Base-by-base conservation (phyloP, 1,140 invertebrate genomes). In the Cheumatopsyche charites region DNA sequence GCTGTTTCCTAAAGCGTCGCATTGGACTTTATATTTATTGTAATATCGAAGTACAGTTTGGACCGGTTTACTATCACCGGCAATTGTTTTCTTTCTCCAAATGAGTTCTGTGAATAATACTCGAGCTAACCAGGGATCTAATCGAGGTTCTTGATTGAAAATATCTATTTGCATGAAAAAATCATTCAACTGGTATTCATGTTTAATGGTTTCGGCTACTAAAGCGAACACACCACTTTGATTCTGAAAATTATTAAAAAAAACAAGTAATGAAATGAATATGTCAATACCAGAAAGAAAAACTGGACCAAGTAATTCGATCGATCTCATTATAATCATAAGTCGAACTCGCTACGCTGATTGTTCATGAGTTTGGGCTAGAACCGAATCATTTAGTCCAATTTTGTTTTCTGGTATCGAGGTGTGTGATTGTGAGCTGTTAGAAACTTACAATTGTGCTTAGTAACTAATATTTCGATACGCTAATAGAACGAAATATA, bases 51-150 rank as follows among this genome's bases (percentile, higher is more conserved):
- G 78, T 73, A 94, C 84, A 43, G 88, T 91, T 82, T 87, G 77
- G 58, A 90, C 82, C 5, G 92, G 92, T 81, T 89, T 92, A 74
- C 87, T 88, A 55, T 89, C 85, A 13, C 87, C 86, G 65, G 86
- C 85, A 12, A 95, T 82, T n/a, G 78, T 70, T 79, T 87, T 87
- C 82, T 92, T 91, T 47, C 92, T 92, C 86, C 91, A 93, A n/a
- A 95, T 79, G 23, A 94, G 82, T 81, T 96, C 94, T 45, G 91
- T 90, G 71, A 94, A 89, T 5, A 95, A 82, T 76, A 95, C 85
- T 81, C 86, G 88, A 0, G 91, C 89, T 61, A 96, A 80, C 83
- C 88, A 88, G 1, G 86, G 84, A 78, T 94, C 87, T 73, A 94
- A 84, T 61, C 87, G 84, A 19, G 87, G 80, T 79, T 92, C 90